These are phyloP conservation scores for Drosophila funebris DNA, from an alignment of 1,140 invertebrate species.

Conservation along the genomic window DNA sequence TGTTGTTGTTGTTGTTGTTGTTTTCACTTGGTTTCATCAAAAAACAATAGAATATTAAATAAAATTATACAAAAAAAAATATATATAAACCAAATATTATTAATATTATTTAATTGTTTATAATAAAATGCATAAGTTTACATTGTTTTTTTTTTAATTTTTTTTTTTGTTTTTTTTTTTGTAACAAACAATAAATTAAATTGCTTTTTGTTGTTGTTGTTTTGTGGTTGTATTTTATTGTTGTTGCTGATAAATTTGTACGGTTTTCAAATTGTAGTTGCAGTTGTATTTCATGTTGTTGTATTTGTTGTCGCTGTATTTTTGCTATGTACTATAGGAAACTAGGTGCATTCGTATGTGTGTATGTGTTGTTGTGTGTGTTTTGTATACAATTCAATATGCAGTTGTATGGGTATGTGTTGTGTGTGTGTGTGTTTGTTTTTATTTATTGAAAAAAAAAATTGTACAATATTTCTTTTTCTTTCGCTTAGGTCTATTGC, in stretches of 20 bases:
- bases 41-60: slow-evolving; percentile 26
- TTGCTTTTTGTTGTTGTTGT: slow-evolving; percentile 26
- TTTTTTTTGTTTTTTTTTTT: slow-evolving; percentile 28
- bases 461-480: slow-evolving; percentile 50
- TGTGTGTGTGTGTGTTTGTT: slow-evolving; percentile 55
- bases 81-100: slow-evolving; percentile 37
- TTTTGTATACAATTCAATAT: slow-evolving; percentile 12
- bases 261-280: slow-evolving; percentile 65
- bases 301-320: slow-evolving; percentile 37
- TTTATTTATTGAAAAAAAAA: slow-evolving; percentile 31
- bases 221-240: slow-evolving; percentile 17
- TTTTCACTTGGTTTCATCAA: slow-evolving; percentile 29
- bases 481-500: slow-evolving; percentile 68
- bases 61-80: slow-evolving; percentile 38
- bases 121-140: slow-evolving; percentile 56
- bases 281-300: slow-evolving; percentile 37
- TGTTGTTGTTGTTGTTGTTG: slow-evolving; percentile 41
- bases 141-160: slow-evolving; percentile 29
- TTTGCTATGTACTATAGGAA: slow-evolving; percentile 70
- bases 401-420: slow-evolving; percentile 41
- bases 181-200: slow-evolving; percentile 57
- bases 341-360: slow-evolving; percentile 67
- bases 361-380: slow-evolving; percentile 40
- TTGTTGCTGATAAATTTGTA: slow-evolving; percentile 69
- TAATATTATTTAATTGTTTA: not conserved